Conservation (phyloP, 2,888 invertebrate genomes). For the Spodoptera picta region DNA sequence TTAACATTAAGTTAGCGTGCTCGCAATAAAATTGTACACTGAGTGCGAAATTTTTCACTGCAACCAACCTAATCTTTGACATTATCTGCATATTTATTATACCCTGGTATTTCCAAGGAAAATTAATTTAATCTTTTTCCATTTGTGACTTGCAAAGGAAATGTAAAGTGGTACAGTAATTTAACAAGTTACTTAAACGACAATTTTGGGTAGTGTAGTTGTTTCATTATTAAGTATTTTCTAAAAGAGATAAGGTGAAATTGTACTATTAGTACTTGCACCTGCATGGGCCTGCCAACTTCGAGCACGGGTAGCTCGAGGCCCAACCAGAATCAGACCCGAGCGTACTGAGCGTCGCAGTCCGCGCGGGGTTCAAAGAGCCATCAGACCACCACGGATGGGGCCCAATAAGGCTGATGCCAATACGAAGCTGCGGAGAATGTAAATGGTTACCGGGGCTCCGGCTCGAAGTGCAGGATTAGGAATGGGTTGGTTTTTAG, state of each 20-base stretch:
- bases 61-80: conserved; percentile 45
- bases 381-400: too few species aligned
- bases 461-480: too few species aligned
- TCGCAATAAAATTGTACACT: conserved; percentile 42
- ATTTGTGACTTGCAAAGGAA: conserved; percentile 33
- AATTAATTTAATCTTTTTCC: conserved; percentile 47
- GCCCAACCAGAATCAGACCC: too few species aligned
- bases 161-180: conserved; percentile 29
- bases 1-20: conserved; percentile 39
- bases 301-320: too few species aligned
- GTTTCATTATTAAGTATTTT: not conserved
- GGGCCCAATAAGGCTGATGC: too few species aligned
- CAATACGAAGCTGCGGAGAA: too few species aligned
- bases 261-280: not conserved
- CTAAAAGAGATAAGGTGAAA: not conserved
- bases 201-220: too few species aligned
- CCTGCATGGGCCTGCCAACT: too few species aligned
- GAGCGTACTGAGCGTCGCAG: too few species aligned
- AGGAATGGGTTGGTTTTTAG: too few species aligned
- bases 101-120: conserved; percentile 29
- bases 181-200: not conserved
- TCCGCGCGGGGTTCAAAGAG: too few species aligned
- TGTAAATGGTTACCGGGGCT: too few species aligned
- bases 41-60: conserved; percentile 53
- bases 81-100: conserved; percentile 50